Evolutionary conservation across 2,888 invertebrate species (phyloP).

Genomic region (Sinodicranocentrus sp.): DNA sequence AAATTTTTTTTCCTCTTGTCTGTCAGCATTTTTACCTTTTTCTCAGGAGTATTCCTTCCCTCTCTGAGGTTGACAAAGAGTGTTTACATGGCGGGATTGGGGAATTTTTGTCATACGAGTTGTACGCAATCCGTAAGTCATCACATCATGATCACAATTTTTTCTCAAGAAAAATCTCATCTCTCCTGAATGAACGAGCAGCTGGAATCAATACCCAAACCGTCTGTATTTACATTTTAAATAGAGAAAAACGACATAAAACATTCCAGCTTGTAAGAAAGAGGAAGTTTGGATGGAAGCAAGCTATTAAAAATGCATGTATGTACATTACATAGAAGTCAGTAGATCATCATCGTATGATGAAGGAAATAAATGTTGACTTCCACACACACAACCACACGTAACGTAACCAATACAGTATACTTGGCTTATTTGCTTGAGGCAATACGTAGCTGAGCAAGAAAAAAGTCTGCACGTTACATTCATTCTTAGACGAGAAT

Average conservation of each 20-base stretch:
- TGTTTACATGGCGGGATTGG: background rate
- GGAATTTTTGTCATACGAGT: background rate
- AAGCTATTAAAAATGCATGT: conserved; percentile 21
- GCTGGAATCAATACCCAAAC: background rate
- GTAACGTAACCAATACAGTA: conserved; percentile 1
- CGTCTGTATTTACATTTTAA: background rate
- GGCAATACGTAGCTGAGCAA: background rate
- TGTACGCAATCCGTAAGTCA: no score
- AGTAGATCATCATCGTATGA: no score
- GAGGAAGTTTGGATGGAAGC: background rate
- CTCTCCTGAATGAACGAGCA: no score
- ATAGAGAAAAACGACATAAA: no score
- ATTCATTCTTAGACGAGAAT: background rate
- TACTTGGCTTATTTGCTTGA: conserved; percentile 9
- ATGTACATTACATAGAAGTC: background rate
- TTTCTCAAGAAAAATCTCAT: no score
- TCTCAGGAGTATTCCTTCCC: background rate
- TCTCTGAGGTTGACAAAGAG: background rate
- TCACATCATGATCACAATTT: no score
- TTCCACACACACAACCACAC: no score
- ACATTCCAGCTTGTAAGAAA: no score
- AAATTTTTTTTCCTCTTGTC: background rate
- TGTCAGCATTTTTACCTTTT: background rate
- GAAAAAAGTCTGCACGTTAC: background rate
- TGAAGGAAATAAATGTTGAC: no score